Evolutionary conservation across 2,888 invertebrate species (phyloP).

Genomic region (Camptogramma bilineatum): DNA sequence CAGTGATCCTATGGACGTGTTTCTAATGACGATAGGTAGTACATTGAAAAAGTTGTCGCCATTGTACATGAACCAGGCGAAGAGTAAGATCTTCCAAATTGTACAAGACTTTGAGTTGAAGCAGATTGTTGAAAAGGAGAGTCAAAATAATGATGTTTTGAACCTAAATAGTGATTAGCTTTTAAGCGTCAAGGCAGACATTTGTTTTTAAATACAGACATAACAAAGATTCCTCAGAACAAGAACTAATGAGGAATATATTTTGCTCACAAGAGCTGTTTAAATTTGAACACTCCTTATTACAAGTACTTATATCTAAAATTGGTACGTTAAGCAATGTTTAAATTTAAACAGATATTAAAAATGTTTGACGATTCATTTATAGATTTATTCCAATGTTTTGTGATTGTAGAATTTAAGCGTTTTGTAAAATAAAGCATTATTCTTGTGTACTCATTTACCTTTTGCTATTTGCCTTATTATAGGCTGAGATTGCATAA

Average conservation of each 20-base stretch:
- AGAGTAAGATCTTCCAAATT: conserved; percentile 78
- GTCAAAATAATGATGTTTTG: conserved; percentile 8
- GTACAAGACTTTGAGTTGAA: conserved; percentile 77
- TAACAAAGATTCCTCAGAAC: not conserved
- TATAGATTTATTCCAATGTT: not conserved
- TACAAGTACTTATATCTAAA: no score
- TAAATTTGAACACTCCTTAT: not conserved
- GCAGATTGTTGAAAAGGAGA: conserved; percentile 51
- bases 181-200: not conserved
- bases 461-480: not conserved
- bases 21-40: conserved; percentile 70
- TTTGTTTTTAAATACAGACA: not conserved
- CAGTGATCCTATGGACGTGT: conserved; percentile 53
- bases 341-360: not conserved
- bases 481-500: no score
- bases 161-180: conserved; percentile 19
- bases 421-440: conserved; percentile 19
- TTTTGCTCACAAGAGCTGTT: not conserved
- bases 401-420: conserved; percentile 7
- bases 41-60: conserved; percentile 72
- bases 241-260: not conserved
- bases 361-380: not conserved
- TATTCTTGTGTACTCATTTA: conserved; percentile 1
- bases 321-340: no score
- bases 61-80: conserved; percentile 75